Conservation (phyloP, 2,888 invertebrate genomes). For the Tyria jacobaeae region DNA sequence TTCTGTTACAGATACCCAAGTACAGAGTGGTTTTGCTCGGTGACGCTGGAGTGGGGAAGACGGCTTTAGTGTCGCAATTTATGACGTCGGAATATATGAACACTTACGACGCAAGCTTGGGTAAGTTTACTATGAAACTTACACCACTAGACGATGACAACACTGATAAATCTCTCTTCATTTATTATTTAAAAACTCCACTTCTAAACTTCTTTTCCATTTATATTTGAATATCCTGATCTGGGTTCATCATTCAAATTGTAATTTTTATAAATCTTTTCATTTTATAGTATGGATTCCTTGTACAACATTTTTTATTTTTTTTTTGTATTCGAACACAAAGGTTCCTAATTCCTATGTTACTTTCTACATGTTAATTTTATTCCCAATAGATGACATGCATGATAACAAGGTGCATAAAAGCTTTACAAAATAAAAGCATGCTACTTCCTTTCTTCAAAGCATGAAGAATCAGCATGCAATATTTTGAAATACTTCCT, state of each 20-base stretch:
- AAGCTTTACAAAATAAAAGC: conserved; percentile 30
- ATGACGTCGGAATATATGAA: conserved; percentile 99
- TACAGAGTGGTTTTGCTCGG: conserved; percentile 94
- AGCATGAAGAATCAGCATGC: conserved; percentile 44
- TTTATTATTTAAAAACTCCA: conserved; percentile 9
- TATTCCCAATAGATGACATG: conserved; percentile 6
- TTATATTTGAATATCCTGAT: not conserved
- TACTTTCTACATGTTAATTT: not conserved
- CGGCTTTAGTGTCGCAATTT: conserved; percentile 96
- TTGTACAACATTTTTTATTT: not conserved
- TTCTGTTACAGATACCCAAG: conserved; percentile 84
- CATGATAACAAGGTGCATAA: conserved; percentile 19
- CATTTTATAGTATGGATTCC: not conserved
- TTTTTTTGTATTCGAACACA: too few relatives aligned
- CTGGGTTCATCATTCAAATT: conserved; percentile 7
- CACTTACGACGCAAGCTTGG: conserved; percentile 96
- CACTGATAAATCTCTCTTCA: not conserved
- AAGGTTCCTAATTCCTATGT: not conserved
- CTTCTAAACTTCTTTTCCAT: not conserved
- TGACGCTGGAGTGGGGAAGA: conserved; percentile 96
- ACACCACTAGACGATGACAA: conserved; percentile 3
- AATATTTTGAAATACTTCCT: conserved; percentile 1
- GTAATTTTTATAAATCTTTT: not conserved
- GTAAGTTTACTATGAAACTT: too few relatives aligned
- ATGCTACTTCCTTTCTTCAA: conserved; percentile 31